Base-by-base conservation (phyloP, 2,113 vertebrate genomes). In the Paramormyrops kingsleyae region DNA sequence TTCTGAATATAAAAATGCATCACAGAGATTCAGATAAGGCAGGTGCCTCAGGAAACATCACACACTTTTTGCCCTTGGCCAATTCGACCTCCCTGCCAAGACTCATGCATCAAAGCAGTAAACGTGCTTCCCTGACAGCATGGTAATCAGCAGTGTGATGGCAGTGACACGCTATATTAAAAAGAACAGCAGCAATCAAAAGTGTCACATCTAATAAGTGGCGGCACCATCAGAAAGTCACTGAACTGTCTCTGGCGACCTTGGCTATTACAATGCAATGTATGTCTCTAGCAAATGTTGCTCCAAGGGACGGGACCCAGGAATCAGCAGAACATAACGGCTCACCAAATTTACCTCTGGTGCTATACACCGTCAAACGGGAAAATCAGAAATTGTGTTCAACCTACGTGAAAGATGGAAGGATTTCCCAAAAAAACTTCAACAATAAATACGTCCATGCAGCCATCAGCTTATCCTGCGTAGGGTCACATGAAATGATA, bases 171-270 rank as follows among this genome's bases (percentile, higher is more conserved):
- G 24, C 62, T 66, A 91, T 90, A 94, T 94, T 94, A 93, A 92
- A 92, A 92, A 92, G 91, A 94, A 94, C 89, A 93, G 92, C 93
- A 92, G 90, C 89, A 52, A 12, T 70, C 35, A 91, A 90, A 93
- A 91, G 92, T 93, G 94, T 94, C 95, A 94, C 93, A 92, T 94
- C 93, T 92, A 92, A 95, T 95, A 91, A 91, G 93, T 91, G 88
- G 91, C 59, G 89, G 93, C 91, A 90, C 92, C 83, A 90, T 92
- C 93, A 92, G 27, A 90, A 90, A 90, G 89, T 91, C 92, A 90
- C 88, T 0, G 91, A 92, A 90, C 91, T 42, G n/a, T 83, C 88
- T 59, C 31, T 1, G 49, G 70, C 27, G 88, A 89, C 74, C 77
- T 89, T 83, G 74, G 35, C 35, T 44, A 27, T 46, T 77, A 87